Percentiles rank a stretch among this genome's conserved stretches.
Conservation (phyloP, 1,140 invertebrate genomes). For the Hylaeus anthracinus region DNA sequence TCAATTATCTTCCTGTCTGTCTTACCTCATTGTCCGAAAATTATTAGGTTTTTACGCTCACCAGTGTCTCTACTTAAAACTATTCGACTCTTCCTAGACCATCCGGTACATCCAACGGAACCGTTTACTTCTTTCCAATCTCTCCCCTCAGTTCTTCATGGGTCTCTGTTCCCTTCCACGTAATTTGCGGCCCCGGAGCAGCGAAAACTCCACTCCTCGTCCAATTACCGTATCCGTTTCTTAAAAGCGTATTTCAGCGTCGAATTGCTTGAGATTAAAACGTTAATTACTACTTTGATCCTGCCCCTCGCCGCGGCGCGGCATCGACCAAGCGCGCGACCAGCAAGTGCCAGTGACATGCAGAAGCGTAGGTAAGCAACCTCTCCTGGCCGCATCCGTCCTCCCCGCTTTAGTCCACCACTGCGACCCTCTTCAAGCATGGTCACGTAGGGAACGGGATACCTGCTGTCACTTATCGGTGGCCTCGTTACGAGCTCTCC, state of each 20-base stretch:
- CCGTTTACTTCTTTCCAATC: not conserved
- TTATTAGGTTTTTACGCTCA: too few relatives aligned
- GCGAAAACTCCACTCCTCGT: slow-evolving; percentile 22
- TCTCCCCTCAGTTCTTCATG: not conserved
- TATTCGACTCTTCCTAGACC: too few relatives aligned
- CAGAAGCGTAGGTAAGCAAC: slow-evolving; percentile 55
- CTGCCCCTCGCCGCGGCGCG: slow-evolving; percentile 19
- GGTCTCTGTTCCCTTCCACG: not conserved
- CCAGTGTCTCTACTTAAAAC: too few relatives aligned
- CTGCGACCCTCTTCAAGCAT: slow-evolving; percentile 50
- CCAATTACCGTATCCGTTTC: slow-evolving; percentile 44
- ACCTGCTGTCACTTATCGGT: slow-evolving; percentile 65
- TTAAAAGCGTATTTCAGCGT: slow-evolving; percentile 38
- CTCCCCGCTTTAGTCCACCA: not conserved
- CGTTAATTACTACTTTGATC: slow-evolving; percentile 50
- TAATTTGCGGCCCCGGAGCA: slow-evolving; percentile 11
- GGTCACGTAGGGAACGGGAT: slow-evolving; percentile 48
- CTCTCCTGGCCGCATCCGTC: slow-evolving; percentile 13
- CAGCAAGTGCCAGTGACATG: slow-evolving; percentile 44
- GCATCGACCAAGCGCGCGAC: slow-evolving; percentile 34
- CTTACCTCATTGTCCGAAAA: too few relatives aligned
- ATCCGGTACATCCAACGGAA: too few relatives aligned
- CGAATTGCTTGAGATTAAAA: slow-evolving; percentile 49
- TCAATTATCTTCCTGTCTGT: too few relatives aligned
- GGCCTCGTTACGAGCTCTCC: slow-evolving; percentile 71